Evolutionary conservation across 1,140 invertebrate genomes (phyloP).

Genomic region (Bactericera cockerelli): DNA sequence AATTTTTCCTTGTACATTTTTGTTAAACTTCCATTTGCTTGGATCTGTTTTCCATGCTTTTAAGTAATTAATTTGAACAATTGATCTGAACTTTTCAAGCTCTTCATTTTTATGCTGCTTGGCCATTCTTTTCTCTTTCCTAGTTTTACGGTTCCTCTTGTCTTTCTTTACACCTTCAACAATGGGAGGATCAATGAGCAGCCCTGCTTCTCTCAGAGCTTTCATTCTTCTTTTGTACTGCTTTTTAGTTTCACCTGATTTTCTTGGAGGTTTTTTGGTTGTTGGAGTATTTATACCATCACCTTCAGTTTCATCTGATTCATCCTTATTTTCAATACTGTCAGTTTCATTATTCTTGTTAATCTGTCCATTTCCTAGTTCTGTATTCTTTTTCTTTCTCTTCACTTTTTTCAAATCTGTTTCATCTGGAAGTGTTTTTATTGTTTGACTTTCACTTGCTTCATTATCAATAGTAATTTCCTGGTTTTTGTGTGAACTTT

Average conservation of each 20-base stretch:
- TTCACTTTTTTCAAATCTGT: not conserved
- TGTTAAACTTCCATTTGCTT: conserved; percentile 3
- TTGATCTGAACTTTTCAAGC: not conserved
- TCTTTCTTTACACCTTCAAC: conserved; percentile 2
- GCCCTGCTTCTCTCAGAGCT: conserved; percentile 1
- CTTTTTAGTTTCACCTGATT: not conserved
- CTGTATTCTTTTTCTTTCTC: not conserved
- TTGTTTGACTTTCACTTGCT: not conserved
- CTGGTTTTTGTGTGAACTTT: not conserved
- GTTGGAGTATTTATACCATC: not conserved
- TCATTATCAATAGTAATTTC: not conserved
- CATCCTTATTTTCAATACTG: not conserved
- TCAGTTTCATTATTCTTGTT: not conserved
- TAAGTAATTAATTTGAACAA: conserved; percentile 2
- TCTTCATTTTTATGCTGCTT: not conserved
- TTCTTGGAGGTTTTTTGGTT: conserved; percentile 1
- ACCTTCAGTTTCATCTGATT: not conserved
- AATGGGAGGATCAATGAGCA: not conserved
- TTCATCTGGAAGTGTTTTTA: not conserved
- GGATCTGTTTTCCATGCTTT: not conserved
- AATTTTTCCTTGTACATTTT: not conserved
- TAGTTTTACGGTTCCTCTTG: not conserved
- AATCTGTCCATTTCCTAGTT: not conserved
- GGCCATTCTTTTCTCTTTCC: conserved; percentile 5
- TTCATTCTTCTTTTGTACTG: conserved; percentile 3